A percentile compares a stretch with the other conserved stretches of the same genome.
phyloP scores from a whole-genome alignment of 2,113 vertebrate species.

The Romanogobio albipinnatus region DNA sequence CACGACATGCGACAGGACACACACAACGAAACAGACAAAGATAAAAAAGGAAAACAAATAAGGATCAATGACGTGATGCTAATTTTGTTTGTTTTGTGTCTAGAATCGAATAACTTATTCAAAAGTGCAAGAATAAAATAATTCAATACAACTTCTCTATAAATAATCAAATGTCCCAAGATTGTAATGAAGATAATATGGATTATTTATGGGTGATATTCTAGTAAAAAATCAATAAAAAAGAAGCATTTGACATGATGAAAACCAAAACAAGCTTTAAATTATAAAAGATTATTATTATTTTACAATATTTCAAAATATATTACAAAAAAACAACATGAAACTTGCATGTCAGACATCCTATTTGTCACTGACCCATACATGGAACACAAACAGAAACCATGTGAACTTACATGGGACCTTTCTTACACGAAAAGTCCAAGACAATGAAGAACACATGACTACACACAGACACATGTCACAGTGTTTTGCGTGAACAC shows the following conservation, averaged over 20 bases:
- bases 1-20: background rate
- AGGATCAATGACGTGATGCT: slow-evolving; percentile 5
- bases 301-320: too few species aligned
- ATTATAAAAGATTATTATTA: too few species aligned
- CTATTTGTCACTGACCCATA: background rate
- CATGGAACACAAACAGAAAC: background rate
- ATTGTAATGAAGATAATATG: background rate
- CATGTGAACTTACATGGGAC: background rate
- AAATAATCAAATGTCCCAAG: background rate
- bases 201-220: background rate
- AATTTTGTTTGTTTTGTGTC: background rate
- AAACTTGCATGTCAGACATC: background rate
- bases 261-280: background rate
- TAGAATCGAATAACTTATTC: background rate
- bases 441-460: background rate
- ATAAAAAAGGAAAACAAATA: background rate
- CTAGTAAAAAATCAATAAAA: background rate
- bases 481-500: slow-evolving; percentile 11
- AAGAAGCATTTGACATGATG: background rate
- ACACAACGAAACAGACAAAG: background rate
- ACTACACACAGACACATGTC: background rate
- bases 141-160: background rate
- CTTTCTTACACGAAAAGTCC: slow-evolving; percentile 24
- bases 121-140: background rate
- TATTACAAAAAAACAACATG: background rate